Evolutionary conservation across 1,140 invertebrate species (phyloP).

Genomic region (Drosophila mauritiana): DNA sequence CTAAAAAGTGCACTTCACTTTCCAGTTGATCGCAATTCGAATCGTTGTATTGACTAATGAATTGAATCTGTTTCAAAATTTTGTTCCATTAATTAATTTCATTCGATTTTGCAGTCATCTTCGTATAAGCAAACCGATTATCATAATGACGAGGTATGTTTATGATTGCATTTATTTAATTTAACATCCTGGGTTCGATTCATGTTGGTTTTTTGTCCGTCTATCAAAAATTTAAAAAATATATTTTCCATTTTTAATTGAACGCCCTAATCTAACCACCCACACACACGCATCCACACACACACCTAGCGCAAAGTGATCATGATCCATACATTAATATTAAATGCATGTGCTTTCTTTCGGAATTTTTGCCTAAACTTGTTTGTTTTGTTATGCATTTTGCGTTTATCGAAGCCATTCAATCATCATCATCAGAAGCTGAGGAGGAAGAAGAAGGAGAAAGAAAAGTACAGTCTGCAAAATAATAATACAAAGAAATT

Average conservation of each 20-base stretch:
- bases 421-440: conserved; percentile 53
- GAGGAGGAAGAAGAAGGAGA: conserved; percentile 49
- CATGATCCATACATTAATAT: conserved; percentile 15
- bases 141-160: conserved; percentile 76
- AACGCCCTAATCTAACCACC: conserved; percentile 14
- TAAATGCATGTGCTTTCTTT: conserved; percentile 27
- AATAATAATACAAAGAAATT: conserved; percentile 32
- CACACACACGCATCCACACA: conserved; percentile 28
- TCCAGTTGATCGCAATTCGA: conserved; percentile 18
- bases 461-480: conserved; percentile 50
- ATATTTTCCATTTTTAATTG: not conserved
- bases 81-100: conserved; percentile 60
- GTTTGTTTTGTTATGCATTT: conserved; percentile 11
- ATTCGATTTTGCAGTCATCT: conserved; percentile 75
- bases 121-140: conserved; percentile 78
- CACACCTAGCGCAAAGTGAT: conserved; percentile 13
- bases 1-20: conserved; percentile 17
- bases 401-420: conserved; percentile 33
- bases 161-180: conserved; percentile 62
- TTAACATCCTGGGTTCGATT: conserved; percentile 22
- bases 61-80: conserved; percentile 44
- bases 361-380: not conserved
- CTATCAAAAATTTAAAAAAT: not conserved
- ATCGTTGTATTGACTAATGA: conserved; percentile 6
- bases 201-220: conserved; percentile 5